Base-by-base conservation (phyloP, 2,888 invertebrate species). In the Encarsia formosa region DNA sequence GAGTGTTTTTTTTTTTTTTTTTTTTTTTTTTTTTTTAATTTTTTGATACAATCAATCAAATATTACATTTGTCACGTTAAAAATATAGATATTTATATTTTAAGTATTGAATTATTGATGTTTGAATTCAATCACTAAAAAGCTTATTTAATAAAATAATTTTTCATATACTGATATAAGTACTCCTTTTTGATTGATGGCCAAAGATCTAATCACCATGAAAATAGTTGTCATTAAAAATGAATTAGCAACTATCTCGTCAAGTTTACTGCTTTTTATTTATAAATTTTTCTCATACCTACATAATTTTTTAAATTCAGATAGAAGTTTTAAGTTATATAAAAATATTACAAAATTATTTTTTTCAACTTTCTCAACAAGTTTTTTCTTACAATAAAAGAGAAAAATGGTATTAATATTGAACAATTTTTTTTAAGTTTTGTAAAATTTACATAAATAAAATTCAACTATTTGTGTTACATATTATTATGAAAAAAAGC, bases 401-500 rank as follows among this genome's bases (percentile, higher is more conserved):
- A n/a, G 44, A 41, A 47, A 39, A 13, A 11, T 37, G 37, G 44
- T 49, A 32, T 9, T 40, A 37, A 39, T 52, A 43, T 56, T 52
- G 44, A 46, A 57, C 22, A 51, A 41, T 59, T 61, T 61, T 60
- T 61, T 65, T 61, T 61, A 65, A 61, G 59, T 67, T 67, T 67
- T 67, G 58, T 66, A 67, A 65, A 16, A 60, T 67, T 67, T 67
- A 56, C 67, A 67, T 53, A 59, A 67, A 63, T 65, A 64, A 67
- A 67, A 48, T 24, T 9, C 37, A 18, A 49, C 48, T 50, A 35
- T 15, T 20, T 22, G 20, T 22, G 26, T 35, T 26, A 29, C 37
- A 13, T 20, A n/a, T 5, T 11, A 37, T 2, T 5, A n/a, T 34
- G 8, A 34, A 34, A 11, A 26, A 26, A 26, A 26, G 6, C 26